Conservation (phyloP, 2,113 vertebrate genomes). For the Semnornis frantzii region DNA sequence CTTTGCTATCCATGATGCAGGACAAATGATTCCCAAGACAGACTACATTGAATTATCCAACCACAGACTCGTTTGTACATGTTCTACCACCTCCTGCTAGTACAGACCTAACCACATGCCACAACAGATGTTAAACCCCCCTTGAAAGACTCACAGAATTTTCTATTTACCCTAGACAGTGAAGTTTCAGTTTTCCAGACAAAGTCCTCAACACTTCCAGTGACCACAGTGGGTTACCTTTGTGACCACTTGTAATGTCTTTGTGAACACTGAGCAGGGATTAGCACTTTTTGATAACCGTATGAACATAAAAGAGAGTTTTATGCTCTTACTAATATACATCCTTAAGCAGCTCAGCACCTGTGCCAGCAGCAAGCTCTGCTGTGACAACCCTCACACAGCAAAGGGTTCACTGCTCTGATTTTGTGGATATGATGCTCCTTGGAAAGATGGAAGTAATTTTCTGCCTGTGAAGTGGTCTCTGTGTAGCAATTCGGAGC, state of each 20-base stretch:
- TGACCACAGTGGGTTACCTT: not conserved
- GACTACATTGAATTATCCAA: not conserved
- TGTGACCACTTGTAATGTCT: not conserved
- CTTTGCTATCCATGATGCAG: not conserved
- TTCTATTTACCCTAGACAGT: not conserved
- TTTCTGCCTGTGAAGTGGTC: not conserved
- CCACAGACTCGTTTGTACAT: not conserved
- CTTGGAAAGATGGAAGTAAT: not conserved
- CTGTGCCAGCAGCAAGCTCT: not conserved
- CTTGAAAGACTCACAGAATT: slow-evolving; percentile 8
- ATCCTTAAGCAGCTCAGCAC: not conserved
- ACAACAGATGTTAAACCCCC: not conserved
- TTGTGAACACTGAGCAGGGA: not conserved
- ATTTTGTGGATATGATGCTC: not conserved
- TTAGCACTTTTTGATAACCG: not conserved
- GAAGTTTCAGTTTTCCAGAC: not conserved
- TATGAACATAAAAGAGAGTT: not conserved
- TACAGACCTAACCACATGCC: slow-evolving; percentile 6
- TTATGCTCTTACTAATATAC: not conserved
- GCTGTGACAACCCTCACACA: not conserved
- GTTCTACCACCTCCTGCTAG: not conserved
- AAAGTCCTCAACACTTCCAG: not conserved
- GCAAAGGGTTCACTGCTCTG: not conserved
- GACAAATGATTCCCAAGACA: slow-evolving; percentile 5
- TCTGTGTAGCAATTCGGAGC: not conserved